Evolutionary conservation across 2,113 vertebrate genomes (phyloP).

Genomic region (Eupsittula cactorum): DNA sequence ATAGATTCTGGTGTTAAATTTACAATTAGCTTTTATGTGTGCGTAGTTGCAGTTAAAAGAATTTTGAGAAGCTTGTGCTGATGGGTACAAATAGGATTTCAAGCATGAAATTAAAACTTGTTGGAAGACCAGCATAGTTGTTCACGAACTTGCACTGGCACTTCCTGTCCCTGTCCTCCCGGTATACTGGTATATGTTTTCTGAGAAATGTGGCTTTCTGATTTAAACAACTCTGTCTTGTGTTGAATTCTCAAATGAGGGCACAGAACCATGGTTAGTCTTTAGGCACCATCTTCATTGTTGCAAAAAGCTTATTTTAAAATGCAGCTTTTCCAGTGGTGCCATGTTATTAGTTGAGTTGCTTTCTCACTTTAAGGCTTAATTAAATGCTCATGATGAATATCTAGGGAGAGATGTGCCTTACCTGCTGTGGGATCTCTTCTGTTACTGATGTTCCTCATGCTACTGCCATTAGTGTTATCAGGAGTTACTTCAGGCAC

Average conservation of each 20-base stretch:
- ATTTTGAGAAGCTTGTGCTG: background rate
- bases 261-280: background rate
- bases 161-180: background rate
- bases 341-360: background rate
- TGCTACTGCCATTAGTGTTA: slow-evolving; percentile 54
- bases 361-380: slow-evolving; percentile 44
- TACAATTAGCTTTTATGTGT: background rate
- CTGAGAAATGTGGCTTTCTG: background rate
- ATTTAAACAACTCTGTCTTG: background rate
- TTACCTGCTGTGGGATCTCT: background rate
- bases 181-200: background rate
- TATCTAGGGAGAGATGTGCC: slow-evolving; percentile 30
- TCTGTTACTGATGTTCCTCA: background rate
- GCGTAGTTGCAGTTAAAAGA: background rate
- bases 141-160: background rate
- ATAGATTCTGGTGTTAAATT: background rate
- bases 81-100: background rate
- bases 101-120: background rate
- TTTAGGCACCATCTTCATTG: slow-evolving; percentile 5
- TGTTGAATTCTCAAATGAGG: background rate
- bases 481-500: slow-evolving; percentile 39
- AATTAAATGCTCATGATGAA: slow-evolving; percentile 46
- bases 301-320: slow-evolving; percentile 14
- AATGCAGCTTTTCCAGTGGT: background rate
- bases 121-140: background rate